Evolutionary conservation across 2,888 invertebrate species (phyloP).

Genomic region (Orthonevra nobilis): DNA sequence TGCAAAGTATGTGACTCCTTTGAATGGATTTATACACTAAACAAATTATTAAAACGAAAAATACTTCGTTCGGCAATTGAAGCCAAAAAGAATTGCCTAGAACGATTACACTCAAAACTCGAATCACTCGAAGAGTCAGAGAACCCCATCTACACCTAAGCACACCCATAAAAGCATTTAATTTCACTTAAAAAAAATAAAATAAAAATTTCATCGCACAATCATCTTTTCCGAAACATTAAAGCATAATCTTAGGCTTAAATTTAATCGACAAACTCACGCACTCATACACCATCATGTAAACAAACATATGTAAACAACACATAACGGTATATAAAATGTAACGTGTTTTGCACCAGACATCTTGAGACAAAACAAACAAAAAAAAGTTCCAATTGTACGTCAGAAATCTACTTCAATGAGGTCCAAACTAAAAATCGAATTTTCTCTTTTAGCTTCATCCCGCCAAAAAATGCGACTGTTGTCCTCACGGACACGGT

Average conservation of each 20-base stretch:
- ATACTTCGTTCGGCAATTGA: conserved; percentile 74
- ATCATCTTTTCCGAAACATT: neutral
- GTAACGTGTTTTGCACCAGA: conserved; percentile 6
- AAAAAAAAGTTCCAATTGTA: conserved; percentile 35
- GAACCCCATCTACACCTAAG: conserved; percentile 9
- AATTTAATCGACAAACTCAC: conserved; percentile 9
- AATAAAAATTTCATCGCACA: too few species aligned
- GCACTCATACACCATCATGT: conserved; percentile 8
- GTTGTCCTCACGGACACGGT: neutral
- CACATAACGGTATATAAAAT: conserved; percentile 10
- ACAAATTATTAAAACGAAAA: conserved; percentile 75
- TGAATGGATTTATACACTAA: conserved; percentile 74
- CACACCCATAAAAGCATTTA: conserved; percentile 7
- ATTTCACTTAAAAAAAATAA: too few species aligned
- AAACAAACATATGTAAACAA: conserved; percentile 8
- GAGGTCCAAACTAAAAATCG: conserved; percentile 43
- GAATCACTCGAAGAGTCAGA: conserved; percentile 41
- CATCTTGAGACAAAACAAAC: conserved; percentile 27
- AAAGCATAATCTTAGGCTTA: conserved; percentile 51
- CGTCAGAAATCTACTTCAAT: conserved; percentile 17
- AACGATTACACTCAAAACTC: conserved; percentile 73
- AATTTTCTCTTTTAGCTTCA: conserved; percentile 30
- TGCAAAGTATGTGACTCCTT: conserved; percentile 78
- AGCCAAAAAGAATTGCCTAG: conserved; percentile 73
- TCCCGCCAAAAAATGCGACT: conserved; percentile 24